Base-by-base conservation (phyloP, 2,888 invertebrate species). In the Rotaria macrura region DNA sequence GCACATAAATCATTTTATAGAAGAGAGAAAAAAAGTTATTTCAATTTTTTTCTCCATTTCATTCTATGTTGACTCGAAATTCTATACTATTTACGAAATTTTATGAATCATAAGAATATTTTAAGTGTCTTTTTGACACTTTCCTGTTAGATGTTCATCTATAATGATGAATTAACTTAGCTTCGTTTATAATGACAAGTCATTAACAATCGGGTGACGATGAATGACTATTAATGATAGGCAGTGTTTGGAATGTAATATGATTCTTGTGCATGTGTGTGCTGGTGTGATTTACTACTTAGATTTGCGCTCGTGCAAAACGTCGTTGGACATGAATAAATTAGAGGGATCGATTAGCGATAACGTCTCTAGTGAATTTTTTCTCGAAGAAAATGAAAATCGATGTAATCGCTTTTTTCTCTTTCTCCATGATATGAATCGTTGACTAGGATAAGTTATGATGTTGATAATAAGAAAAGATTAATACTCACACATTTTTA, bases 401-500 rank as follows among this genome's bases (percentile, higher is more conserved):
- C 20, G 34, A 34, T 72, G n/a, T 79, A n/a, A 79, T 79, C n/a
- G 3, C n/a, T n/a, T n/a, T n/a, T n/a, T n/a, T 74, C 43, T 47
- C 47, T 47, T 47, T 47, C 47, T 12, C 10, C 47, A 47, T 47
- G 74, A 79, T 79, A 79, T 43, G 74, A 79, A 43, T 79, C 25
- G 25, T 79, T 79, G 29, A 65, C 65, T 47, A 47, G 47, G 47
- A 47, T 12, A 47, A 1, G 47, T 47, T 47, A 12, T 47, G 47
- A 47, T 47, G 47, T 47, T 47, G 47, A 79, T 79, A 79, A 79
- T 43, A 20, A 79, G 43, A 4, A 47, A 47, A 47, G 43, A 79
- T 79, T 79, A 79, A 79, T 43, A 79, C 74, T 79, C n/a, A 79
- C 74, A 79, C 43, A 79, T 79, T 40, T 43, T 43, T 40, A 3